Percentiles rank a stretch among this genome's conserved stretches.
These are phyloP conservation scores for Drosophila subpulchrella DNA, from an alignment of 1,140 invertebrate species.

Conservation along the genomic window DNA sequence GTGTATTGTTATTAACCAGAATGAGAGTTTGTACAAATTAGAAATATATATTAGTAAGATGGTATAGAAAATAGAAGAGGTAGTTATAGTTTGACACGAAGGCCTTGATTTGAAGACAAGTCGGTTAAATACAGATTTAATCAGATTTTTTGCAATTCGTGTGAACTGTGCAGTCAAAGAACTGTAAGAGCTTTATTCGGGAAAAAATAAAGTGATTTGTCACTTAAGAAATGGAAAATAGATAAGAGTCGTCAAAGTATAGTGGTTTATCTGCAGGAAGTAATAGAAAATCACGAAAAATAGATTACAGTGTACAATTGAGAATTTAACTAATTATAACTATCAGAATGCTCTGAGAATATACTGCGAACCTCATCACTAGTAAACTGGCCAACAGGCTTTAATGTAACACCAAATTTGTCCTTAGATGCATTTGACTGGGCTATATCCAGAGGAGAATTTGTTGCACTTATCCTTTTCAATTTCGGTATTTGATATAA, in stretches of 20 bases:
- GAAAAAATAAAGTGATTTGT: not conserved
- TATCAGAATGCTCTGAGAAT: not conserved
- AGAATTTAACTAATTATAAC: not conserved
- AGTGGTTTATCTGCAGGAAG: not conserved
- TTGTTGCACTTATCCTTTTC: slow-evolving; percentile 8
- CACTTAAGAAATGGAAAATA: not conserved
- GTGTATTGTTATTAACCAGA: slow-evolving; percentile 24
- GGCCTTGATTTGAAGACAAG: not conserved
- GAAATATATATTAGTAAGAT: slow-evolving; percentile 4
- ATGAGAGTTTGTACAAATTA: not conserved
- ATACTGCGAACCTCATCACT: slow-evolving; percentile 49
- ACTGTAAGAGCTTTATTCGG: not conserved
- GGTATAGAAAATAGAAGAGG: not conserved
- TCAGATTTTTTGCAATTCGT: not conserved
- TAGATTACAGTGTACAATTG: not conserved
- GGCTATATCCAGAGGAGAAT: slow-evolving; percentile 4
- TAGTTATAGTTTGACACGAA: not conserved
- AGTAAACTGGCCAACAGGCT: slow-evolving; percentile 38
- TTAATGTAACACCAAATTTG: slow-evolving; percentile 62
- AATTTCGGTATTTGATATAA: slow-evolving; percentile 43
- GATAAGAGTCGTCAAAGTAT: not conserved
- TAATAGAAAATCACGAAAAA: not conserved
- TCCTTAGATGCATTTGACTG: slow-evolving; percentile 41
- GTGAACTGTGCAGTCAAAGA: not conserved
- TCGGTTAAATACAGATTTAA: not conserved